Base-by-base conservation (phyloP, 2,888 invertebrate genomes). In the Polymixis lichenea region DNA sequence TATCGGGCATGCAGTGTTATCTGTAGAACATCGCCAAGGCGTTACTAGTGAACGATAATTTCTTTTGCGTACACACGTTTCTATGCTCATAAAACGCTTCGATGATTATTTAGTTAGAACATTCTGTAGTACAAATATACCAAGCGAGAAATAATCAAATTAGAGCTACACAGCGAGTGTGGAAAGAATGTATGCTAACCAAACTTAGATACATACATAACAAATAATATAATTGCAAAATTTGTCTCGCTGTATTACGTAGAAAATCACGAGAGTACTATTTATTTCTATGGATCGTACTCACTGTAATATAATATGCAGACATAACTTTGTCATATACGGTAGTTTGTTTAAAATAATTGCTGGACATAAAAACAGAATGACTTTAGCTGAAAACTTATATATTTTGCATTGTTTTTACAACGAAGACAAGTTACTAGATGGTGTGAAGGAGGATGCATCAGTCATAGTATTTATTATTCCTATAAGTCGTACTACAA, bases 1-100 rank as follows among this genome's bases (percentile, higher is more conserved):
- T 95, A 95, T 95, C 94, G 90, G 90, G 72, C 90, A 89, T 83
- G 76, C 83, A 85, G 82, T 86, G 87, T 94, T 95, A 94, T 94
- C 94, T 93, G n/a, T 84, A 90, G 78, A 85, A 91, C 92, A 92
- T 90, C 91, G 91, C 86, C 88, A 88, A 91, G 92, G 92, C 91
- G 92, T 90, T 90, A 89, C 86, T 86, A 66, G 69, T 87, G 77
- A 77, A 88, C 89, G 90, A 92, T 92, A 91, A 90, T 89, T 89
- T 88, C 78, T 83, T 88, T 89, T 85, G 82, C 85, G 87, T 87
- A 89, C 87, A 89, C 87, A 82, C 81, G 86, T 88, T 89, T 86
- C 75, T 84, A 58, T 80, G 82, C 78, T 69, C 82, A 66, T 84
- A 82, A 86, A 84, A 80, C 49, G 77, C 60, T 81, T 73, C 71